These are phyloP conservation scores for Girardinichthys multiradiatus DNA, from an alignment of 2,113 vertebrate genomes.

Conservation along the genomic window DNA sequence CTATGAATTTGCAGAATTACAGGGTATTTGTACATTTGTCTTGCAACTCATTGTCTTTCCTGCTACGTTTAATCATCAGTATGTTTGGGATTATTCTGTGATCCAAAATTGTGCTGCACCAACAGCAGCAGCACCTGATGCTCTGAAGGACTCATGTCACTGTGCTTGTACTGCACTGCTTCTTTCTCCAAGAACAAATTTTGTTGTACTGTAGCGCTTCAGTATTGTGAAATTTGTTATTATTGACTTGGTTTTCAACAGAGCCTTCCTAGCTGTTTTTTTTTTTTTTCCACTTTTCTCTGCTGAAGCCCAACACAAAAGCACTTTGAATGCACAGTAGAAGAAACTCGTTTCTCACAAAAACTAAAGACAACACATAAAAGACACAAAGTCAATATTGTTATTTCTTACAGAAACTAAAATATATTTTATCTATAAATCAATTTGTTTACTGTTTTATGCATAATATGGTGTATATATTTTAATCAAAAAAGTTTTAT, in stretches of 20 bases:
- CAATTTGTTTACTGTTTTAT: neutral
- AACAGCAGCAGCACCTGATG: slow-evolving; percentile 62
- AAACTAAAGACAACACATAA: neutral
- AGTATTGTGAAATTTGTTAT: slow-evolving; percentile 37
- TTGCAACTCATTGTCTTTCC: slow-evolving; percentile 70
- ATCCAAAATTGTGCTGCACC: slow-evolving; percentile 65
- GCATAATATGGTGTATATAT: too few relatives aligned
- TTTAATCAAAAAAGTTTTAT: too few relatives aligned
- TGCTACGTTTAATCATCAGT: slow-evolving; percentile 60
- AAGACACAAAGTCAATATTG: too few relatives aligned
- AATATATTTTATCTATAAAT: neutral
- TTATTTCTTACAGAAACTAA: neutral
- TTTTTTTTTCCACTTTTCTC: slow-evolving; percentile 15
- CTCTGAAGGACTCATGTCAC: slow-evolving; percentile 32
- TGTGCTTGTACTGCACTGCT: slow-evolving; percentile 17
- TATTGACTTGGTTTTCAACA: slow-evolving; percentile 30
- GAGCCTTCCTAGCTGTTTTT: slow-evolving; percentile 7
- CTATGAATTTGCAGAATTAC: slow-evolving; percentile 64
- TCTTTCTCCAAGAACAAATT: slow-evolving; percentile 42
- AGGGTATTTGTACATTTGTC: slow-evolving; percentile 71
- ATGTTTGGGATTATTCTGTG: slow-evolving; percentile 70
- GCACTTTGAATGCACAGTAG: neutral
- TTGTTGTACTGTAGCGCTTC: slow-evolving; percentile 17
- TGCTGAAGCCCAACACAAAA: slow-evolving; percentile 1
- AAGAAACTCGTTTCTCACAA: neutral